A percentile compares a stretch with the other conserved stretches of the same genome.
phyloP scores from a whole-genome alignment of 2,888 invertebrate species.

The Drosophila mayaguana region DNA sequence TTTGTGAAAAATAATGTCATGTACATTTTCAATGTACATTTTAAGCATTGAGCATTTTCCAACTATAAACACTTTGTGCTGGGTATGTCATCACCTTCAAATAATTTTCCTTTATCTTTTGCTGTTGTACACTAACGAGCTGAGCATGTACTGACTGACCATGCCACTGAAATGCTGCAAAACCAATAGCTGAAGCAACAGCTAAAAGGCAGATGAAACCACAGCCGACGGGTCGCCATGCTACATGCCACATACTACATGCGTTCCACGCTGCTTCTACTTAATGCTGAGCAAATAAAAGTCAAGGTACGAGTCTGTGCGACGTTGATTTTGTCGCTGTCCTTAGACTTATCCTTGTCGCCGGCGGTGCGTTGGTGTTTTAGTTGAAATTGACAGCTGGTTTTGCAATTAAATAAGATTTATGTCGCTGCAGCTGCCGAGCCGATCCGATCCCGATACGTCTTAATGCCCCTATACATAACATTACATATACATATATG shows the following conservation, averaged over 20 bases:
- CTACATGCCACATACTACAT: slow-evolving; percentile 17
- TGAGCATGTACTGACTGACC: slow-evolving; percentile 28
- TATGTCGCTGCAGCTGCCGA: slow-evolving; percentile 56
- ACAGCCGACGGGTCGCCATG: slow-evolving; percentile 8
- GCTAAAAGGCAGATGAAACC: slow-evolving; percentile 7
- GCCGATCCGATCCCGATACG: slow-evolving; percentile 14
- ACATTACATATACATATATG: slow-evolving; percentile 1
- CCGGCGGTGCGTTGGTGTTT: slow-evolving; percentile 16
- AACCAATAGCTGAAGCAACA: slow-evolving; percentile 33
- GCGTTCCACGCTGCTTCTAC: slow-evolving; percentile 20
- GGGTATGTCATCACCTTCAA: background rate
- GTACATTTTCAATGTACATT: too few relatives aligned
- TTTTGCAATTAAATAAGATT: slow-evolving; percentile 80
- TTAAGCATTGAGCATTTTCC: background rate
- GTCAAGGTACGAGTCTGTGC: slow-evolving; percentile 64
- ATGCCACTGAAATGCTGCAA: slow-evolving; percentile 28
- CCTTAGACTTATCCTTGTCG: slow-evolving; percentile 17
- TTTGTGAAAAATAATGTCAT: too few relatives aligned
- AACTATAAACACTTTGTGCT: too few relatives aligned
- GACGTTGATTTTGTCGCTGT: slow-evolving; percentile 45
- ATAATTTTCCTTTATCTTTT: background rate
- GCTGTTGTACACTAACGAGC: slow-evolving; percentile 46
- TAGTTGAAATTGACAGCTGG: slow-evolving; percentile 76
- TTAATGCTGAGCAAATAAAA: slow-evolving; percentile 61
- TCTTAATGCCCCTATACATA: slow-evolving; percentile 28